Conservation (phyloP, 2,888 invertebrate genomes). For the Labia minor region DNA sequence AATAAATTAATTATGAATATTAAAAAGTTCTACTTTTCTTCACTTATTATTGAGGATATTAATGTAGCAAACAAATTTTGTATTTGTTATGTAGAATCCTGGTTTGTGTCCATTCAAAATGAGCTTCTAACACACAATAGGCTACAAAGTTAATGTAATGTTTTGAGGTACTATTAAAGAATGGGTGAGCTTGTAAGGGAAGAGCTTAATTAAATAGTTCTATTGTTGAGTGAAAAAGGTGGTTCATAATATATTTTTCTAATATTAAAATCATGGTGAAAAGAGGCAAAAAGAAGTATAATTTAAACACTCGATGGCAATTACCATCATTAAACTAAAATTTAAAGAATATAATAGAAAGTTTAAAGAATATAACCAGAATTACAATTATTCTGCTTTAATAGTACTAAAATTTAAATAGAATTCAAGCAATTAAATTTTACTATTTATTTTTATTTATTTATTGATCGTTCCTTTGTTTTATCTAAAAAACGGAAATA, state of each 20-base stretch:
- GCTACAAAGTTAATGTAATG: neutral
- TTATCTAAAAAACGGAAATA: too few relatives aligned
- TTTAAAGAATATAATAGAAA: neutral
- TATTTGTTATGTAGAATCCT: neutral
- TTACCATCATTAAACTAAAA: neutral
- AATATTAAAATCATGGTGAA: neutral
- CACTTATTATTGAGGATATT: neutral
- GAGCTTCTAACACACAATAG: neutral
- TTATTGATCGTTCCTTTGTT: too few relatives aligned
- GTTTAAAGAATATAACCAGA: too few relatives aligned
- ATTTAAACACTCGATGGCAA: neutral
- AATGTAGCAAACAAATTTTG: neutral
- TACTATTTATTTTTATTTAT: too few relatives aligned
- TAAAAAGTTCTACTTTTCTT: too few relatives aligned
- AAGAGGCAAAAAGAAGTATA: neutral
- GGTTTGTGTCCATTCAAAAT: neutral
- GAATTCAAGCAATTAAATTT: too few relatives aligned
- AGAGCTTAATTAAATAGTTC: neutral
- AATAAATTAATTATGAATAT: too few relatives aligned
- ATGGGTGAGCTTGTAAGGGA: neutral
- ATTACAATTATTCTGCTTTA: too few relatives aligned
- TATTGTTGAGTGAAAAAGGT: neutral
- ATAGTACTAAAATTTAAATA: too few relatives aligned
- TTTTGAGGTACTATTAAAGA: neutral
- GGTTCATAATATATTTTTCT: neutral